Base-by-base conservation (phyloP, 1,140 invertebrate genomes). In the Latrodectus geometricus region DNA sequence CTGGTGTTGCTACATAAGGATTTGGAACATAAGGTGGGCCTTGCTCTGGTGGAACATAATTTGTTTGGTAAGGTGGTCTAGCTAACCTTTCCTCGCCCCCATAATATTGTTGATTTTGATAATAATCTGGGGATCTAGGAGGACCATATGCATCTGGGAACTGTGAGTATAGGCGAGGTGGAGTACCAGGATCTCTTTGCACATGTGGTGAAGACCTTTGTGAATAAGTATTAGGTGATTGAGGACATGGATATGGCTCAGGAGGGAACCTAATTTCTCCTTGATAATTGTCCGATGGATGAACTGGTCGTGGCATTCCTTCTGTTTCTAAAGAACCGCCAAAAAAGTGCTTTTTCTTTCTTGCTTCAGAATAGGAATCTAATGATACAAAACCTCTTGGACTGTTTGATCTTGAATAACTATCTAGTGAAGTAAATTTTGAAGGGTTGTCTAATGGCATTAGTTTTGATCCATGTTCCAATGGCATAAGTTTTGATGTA, bases 361-460 rank as follows among this genome's bases (percentile, higher is more conserved):
- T 35, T 11, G 14, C 21, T 52, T 70, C 56, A 7, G 86, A 76
- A 49, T 87, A 87, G 11, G 78, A 75, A 77, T 87, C 86, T 72
- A 87, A 61, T 21, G 78, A 76, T 76, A 87, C 75, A 21, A 87
- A 82, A 52, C 85, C 85, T n/a, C 73, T 82, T 17, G 86, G 86
- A 82, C 86, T 87, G n/a, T 23, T 77, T 17, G 72, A 54, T 52
- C 66, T 72, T n/a, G 86, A 87, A 70, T 87, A 87, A 49, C 75
- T 65, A 50, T 86, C 85, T 77, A 88, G 66, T 70, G 83, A 73
- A 20, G 86, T 83, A 11, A 86, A 35, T 69, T 79, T 74, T n/a
- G 88, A 56, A 15, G 88, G 82, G 23, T 80, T 79, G 23, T 84
- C 20, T 35, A 84, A 56, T 11, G 74, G n/a, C 48, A 14, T 54